These are phyloP conservation scores for Anser cygnoides DNA, from an alignment of 2,113 vertebrate species.

Conservation along the genomic window DNA sequence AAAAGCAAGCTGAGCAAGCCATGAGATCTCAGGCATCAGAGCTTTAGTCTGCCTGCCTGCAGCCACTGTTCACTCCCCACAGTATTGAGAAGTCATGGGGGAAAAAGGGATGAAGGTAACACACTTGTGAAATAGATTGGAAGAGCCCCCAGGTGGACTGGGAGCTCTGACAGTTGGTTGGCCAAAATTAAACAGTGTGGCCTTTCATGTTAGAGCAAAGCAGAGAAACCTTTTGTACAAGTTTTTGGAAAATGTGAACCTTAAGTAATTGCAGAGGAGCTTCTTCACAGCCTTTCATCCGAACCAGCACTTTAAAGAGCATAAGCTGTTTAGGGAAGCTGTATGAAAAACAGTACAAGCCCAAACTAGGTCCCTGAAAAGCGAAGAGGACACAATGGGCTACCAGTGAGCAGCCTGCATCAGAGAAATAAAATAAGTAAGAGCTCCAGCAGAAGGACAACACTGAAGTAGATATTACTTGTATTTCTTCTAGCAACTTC, in stretches of 20 bases:
- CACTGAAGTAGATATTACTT: neutral
- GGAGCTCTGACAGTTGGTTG: neutral
- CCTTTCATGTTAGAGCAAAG: neutral
- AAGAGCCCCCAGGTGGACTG: neutral
- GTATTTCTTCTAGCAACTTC: neutral
- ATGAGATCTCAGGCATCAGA: neutral
- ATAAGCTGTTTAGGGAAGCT: neutral
- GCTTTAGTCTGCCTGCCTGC: neutral
- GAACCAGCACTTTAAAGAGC: neutral
- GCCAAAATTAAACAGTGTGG: neutral
- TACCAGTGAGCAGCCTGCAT: neutral
- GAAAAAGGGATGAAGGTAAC: neutral
- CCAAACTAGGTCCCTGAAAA: neutral
- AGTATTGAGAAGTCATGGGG: neutral
- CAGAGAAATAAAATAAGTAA: neutral
- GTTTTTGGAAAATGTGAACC: neutral
- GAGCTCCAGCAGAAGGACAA: neutral
- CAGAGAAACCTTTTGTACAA: accelerated
- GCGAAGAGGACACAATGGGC: neutral
- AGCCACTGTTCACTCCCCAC: neutral
- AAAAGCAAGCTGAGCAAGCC: neutral
- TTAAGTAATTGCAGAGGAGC: neutral
- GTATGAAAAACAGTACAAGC: conserved; percentile 6
- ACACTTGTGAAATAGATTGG: neutral
- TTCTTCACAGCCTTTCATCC: neutral